Evolutionary conservation across 2,888 invertebrate genomes (phyloP).

Genomic region (Stenurella melanura): DNA sequence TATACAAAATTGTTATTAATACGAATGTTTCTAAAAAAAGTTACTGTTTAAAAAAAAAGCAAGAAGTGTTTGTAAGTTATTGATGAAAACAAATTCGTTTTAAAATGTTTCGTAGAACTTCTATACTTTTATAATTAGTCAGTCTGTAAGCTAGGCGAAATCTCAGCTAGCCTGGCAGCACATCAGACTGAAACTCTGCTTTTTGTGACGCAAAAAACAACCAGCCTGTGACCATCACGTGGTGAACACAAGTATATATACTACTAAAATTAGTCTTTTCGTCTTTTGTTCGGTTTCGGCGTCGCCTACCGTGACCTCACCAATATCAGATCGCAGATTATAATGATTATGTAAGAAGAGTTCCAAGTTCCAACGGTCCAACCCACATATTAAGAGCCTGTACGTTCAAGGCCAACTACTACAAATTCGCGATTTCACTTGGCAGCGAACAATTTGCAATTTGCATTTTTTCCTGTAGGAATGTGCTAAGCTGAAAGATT

Average conservation of each 20-base stretch:
- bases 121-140: no score
- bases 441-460: slow-evolving; percentile 34
- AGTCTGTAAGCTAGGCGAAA: no score
- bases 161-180: background rate
- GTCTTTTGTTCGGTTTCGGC: slow-evolving; percentile 15
- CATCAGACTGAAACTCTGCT: background rate
- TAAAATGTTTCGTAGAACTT: no score
- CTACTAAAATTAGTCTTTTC: background rate
- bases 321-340: slow-evolving; percentile 52
- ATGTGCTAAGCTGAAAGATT: slow-evolving; percentile 32
- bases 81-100: no score
- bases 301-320: slow-evolving; percentile 42
- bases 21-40: no score
- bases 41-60: no score
- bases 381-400: slow-evolving; percentile 53
- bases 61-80: no score
- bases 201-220: slow-evolving; percentile 11
- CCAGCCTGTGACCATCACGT: slow-evolving; percentile 8
- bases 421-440: slow-evolving; percentile 39
- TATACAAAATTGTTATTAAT: no score
- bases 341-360: slow-evolving; percentile 52
- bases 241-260: background rate
- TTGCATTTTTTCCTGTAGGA: slow-evolving; percentile 31
- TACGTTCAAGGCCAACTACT: slow-evolving; percentile 55
- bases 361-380: slow-evolving; percentile 45